phyloP scores from a whole-genome alignment of 2,888 invertebrate genomes.

The Drosophila melanosoma region DNA sequence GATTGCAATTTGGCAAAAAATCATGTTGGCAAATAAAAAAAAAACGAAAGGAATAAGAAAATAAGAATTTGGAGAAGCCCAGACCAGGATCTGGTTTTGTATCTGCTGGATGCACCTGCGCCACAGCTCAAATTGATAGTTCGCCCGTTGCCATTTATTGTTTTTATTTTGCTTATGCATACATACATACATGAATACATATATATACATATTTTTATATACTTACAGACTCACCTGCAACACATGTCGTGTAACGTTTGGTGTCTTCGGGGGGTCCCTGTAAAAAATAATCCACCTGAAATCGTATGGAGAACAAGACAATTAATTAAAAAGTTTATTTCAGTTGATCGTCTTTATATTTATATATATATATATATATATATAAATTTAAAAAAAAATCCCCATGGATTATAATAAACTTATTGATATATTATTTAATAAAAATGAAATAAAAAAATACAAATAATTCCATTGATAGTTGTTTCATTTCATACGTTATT shows the following conservation, averaged over 20 bases:
- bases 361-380: background rate
- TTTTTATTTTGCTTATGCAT: slow-evolving; percentile 30
- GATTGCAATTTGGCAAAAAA: slow-evolving; percentile 73
- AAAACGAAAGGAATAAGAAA: slow-evolving; percentile 30
- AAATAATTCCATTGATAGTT: background rate
- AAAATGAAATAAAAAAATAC: background rate
- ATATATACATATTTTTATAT: slow-evolving; percentile 13
- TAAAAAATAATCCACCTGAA: slow-evolving; percentile 55
- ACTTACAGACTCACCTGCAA: slow-evolving; percentile 57
- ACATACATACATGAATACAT: slow-evolving; percentile 22
- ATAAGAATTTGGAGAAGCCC: slow-evolving; percentile 10
- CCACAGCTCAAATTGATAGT: slow-evolving; percentile 69
- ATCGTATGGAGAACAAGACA: slow-evolving; percentile 14
- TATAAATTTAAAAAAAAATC: background rate
- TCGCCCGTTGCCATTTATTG: slow-evolving; percentile 54
- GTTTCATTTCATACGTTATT: too few relatives aligned
- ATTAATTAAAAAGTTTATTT: slow-evolving; percentile 34
- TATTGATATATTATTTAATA: background rate
- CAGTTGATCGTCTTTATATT: background rate
- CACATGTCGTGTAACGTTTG: slow-evolving; percentile 48
- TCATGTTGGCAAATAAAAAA: slow-evolving; percentile 76
- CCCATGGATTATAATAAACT: background rate
- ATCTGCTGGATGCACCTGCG: slow-evolving; percentile 65
- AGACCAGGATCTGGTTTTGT: slow-evolving; percentile 6
- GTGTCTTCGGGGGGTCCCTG: slow-evolving; percentile 48